Conservation (phyloP, 2,888 invertebrate species). For the Branchellion lobata region DNA sequence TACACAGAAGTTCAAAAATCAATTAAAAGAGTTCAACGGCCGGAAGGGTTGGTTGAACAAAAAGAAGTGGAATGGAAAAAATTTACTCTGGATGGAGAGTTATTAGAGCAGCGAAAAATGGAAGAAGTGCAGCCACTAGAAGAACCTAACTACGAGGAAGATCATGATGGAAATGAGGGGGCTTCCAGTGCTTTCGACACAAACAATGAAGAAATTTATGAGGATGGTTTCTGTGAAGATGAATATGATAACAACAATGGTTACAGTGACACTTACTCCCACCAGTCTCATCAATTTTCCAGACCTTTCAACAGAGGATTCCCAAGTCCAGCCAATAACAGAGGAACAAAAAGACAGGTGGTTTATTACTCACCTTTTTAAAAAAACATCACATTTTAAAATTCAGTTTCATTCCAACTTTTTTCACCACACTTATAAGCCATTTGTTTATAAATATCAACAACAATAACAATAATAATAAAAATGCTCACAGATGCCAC, state of each 20-base stretch:
- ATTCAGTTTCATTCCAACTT: too few species aligned
- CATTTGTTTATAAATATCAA: too few species aligned
- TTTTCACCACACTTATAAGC: too few species aligned
- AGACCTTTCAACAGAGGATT: slow-evolving; percentile 3
- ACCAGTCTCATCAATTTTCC: neutral
- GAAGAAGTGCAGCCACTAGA: slow-evolving; percentile 31
- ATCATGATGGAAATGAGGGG: neutral
- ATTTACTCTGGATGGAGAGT: slow-evolving; percentile 34
- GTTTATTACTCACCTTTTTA: too few species aligned
- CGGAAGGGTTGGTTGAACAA: slow-evolving; percentile 42
- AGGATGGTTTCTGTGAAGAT: slow-evolving; percentile 16
- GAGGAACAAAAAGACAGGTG: neutral
- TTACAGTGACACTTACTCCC: slow-evolving; percentile 12
- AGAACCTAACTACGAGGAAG: neutral
- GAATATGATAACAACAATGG: slow-evolving; percentile 24
- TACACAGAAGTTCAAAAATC: slow-evolving; percentile 45
- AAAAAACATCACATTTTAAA: too few species aligned
- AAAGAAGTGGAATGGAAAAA: slow-evolving; percentile 45
- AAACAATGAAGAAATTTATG: slow-evolving; percentile 16
- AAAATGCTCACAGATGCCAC: too few species aligned
- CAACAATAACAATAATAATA: too few species aligned
- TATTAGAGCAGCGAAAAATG: slow-evolving; percentile 41
- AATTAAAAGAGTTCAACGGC: slow-evolving; percentile 38
- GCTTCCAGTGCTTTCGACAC: neutral
- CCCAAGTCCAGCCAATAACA: neutral